A percentile compares a stretch with the other conserved stretches of the same genome.
Evolutionary conservation across 1,140 invertebrate genomes (phyloP).

Genomic region (Drosophila bipectinata): DNA sequence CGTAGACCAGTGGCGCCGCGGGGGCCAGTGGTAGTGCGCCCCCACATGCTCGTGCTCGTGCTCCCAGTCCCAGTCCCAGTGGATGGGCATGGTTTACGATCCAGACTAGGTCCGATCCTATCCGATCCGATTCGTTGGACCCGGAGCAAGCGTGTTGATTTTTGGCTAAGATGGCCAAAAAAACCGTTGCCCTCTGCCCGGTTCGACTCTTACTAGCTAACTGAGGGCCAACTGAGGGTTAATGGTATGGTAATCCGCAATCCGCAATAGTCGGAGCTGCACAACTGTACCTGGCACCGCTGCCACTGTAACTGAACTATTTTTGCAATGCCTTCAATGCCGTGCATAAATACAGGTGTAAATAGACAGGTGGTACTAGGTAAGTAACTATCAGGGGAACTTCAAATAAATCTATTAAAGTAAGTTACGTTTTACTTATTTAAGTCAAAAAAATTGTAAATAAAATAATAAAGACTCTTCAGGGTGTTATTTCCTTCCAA

Average conservation of each 20-base stretch:
- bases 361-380: not conserved
- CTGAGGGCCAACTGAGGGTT: constrained; percentile 21
- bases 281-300: constrained; percentile 57
- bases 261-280: constrained; percentile 11
- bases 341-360: constrained; percentile 30
- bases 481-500: too few relatives aligned
- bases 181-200: constrained; percentile 78
- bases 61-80: constrained; percentile 81
- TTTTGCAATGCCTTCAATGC: constrained; percentile 37
- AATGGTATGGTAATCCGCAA: constrained; percentile 27
- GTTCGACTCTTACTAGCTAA: constrained; percentile 71
- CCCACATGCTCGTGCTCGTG: constrained; percentile 60
- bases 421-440: not conserved
- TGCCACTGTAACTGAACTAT: constrained; percentile 45
- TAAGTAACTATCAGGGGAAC: not conserved
- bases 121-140: constrained; percentile 65
- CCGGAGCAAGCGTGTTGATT: constrained; percentile 78
- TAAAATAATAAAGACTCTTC: too few relatives aligned
- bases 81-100: constrained; percentile 60
- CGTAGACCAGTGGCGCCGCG: constrained; percentile 61
- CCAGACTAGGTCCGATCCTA: constrained; percentile 2
- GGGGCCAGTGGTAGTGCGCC: constrained; percentile 62
- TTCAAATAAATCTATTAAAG: not conserved
- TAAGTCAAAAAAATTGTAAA: too few relatives aligned
- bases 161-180: constrained; percentile 77